phyloP scores from a whole-genome alignment of 2,113 vertebrate species.

The Hypomesus transpacificus region DNA sequence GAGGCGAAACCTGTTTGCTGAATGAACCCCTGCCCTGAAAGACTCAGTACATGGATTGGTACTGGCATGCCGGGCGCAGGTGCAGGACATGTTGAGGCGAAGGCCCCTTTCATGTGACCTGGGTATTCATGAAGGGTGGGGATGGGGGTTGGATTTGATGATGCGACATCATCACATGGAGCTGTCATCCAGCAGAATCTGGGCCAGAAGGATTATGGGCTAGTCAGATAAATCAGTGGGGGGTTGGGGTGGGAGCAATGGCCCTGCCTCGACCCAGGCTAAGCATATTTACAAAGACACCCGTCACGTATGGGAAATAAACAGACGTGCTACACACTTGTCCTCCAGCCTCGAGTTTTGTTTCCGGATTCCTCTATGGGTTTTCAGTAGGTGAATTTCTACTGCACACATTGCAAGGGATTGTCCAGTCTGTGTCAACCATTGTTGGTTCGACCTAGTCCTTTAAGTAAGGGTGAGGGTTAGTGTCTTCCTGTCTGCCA shows the following conservation, averaged over 20 bases:
- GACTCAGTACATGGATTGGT: not conserved
- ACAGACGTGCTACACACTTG: not conserved
- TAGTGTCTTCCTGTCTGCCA: not conserved
- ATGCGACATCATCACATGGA: conserved; percentile 52
- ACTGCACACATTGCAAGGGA: not conserved
- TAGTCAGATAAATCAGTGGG: conserved; percentile 59
- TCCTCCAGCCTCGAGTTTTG: not conserved
- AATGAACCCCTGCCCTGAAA: not conserved
- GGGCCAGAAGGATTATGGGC: conserved; percentile 67
- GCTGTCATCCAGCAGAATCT: conserved; percentile 55
- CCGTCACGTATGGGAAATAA: conserved; percentile 44
- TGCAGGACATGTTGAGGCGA: not conserved
- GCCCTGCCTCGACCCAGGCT: conserved; percentile 30
- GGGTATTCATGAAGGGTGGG: not conserved
- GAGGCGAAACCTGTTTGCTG: too few species aligned
- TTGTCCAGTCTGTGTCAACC: not conserved
- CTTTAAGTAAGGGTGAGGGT: not conserved
- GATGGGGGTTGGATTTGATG: conserved; percentile 24
- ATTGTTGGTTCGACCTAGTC: not conserved
- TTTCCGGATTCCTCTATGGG: not conserved
- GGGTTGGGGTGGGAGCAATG: conserved; percentile 24
- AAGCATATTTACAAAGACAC: conserved; percentile 35
- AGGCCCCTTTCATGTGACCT: not conserved
- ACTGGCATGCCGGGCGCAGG: not conserved
- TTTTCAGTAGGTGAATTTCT: not conserved